phyloP scores from a whole-genome alignment of 2,797 vertebrate genomes.

The Gorsachius magnificus region DNA sequence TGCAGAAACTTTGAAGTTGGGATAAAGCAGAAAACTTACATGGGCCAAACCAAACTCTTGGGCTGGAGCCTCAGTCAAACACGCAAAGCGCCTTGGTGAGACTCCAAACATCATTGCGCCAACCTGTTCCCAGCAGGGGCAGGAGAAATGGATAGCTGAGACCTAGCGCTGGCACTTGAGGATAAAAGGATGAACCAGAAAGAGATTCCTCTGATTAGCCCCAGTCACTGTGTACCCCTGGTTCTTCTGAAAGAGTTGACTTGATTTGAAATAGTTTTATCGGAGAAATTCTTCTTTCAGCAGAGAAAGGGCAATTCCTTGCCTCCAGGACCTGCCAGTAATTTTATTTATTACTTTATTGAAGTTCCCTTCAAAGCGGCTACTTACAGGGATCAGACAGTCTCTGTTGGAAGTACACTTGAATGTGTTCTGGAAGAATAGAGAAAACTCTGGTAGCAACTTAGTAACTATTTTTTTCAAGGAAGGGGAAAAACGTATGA shows the following conservation, averaged over 20 bases:
- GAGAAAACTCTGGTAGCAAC: not conserved
- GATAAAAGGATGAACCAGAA: not conserved
- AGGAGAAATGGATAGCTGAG: not conserved
- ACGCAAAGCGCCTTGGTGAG: not conserved
- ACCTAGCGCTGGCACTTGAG: not conserved
- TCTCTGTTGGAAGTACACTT: not conserved
- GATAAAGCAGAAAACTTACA: not conserved
- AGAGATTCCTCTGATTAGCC: not conserved
- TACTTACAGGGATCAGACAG: not conserved
- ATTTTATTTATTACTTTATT: not conserved
- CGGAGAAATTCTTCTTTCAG: not conserved
- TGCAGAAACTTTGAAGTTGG: not conserved
- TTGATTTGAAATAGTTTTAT: not conserved
- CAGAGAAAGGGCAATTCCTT: not conserved
- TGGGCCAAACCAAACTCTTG: not conserved
- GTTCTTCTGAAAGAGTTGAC: not conserved
- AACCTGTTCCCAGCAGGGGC: not conserved
- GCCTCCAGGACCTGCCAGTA: not conserved
- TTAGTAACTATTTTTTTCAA: not conserved
- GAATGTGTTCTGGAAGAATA: not conserved
- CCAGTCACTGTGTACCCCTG: rapidly evolving
- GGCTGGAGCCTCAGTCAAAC: not conserved
- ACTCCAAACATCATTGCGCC: no score
- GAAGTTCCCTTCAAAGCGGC: not conserved
- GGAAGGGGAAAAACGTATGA: not conserved